Evolutionary conservation across 2,888 invertebrate species (phyloP), one percentile per base, ranked within the genome.

Genomic region (Nowickia ferox): DNA sequence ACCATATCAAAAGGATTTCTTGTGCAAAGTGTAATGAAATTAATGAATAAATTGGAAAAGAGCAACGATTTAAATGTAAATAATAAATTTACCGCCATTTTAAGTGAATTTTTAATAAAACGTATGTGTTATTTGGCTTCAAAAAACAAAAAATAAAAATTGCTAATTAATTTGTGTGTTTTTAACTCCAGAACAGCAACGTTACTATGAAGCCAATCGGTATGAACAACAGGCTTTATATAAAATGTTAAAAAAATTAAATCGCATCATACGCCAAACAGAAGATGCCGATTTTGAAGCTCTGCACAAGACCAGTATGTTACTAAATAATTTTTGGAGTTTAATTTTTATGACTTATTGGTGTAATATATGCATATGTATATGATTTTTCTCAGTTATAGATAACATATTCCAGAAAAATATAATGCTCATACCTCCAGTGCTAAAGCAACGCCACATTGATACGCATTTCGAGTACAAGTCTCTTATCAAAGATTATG

Each of bases 81-180:
- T 79, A 88, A 89, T 57, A 89, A 90, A 79, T 90, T 91, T 63
- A 86, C 90, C 57, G 87, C 89, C 63, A 86, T 91, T 69, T 76
- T 91, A 55, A 84, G 88, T 55, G 89, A 91, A 87, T 91, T 91
- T 78, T 85, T 91, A 88, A 91, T 91, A 81, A 91, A 91, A 88
- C 91, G 91, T 91, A 81, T 89, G 90, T 88, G 17, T 22, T 44
- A 13, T 76, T 22, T 2, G 30, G 30, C 2, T 11, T 48, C 15
- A 6, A 13, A 48, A 11, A 48, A 15, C 0, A 48, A n/a, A 2
- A 0, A 48, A 11, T 15, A 48, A 48, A 15, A 48, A 48, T 15
- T 15, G 3, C 1, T 15, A 48, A 71, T 40, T 59, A 71, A 0
- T 48, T 48, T 48, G 15, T 48, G 46, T 15, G 1, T 15, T 13